These are phyloP conservation scores for Cochlearius cochlearius DNA, from an alignment of 2,113 vertebrate species.

Conservation along the genomic window DNA sequence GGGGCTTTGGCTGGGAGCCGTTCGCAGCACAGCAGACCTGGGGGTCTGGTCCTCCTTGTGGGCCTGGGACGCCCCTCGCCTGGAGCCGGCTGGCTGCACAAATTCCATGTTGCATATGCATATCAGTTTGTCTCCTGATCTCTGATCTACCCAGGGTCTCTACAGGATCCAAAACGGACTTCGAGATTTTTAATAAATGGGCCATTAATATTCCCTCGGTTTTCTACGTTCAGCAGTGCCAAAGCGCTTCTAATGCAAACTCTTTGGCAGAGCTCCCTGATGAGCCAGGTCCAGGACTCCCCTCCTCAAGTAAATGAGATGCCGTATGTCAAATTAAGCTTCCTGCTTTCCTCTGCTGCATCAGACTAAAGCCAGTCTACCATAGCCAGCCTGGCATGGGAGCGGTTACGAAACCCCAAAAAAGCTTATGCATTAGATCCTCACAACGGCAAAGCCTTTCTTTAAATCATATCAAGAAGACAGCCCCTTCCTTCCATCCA, in stretches of 20 bases:
- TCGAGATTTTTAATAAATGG: not conserved
- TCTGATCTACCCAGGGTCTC: not conserved
- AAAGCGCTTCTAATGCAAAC: not conserved
- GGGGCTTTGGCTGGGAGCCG: not conserved
- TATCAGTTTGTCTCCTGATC: not conserved
- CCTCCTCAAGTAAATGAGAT: not conserved
- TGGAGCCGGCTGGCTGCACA: not conserved
- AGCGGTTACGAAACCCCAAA: not conserved
- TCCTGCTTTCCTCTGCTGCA: not conserved
- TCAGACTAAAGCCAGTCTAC: not conserved
- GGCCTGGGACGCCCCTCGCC: rapidly evolving
- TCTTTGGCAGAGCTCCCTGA: not conserved
- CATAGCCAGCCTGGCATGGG: not conserved
- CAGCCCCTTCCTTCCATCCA: not conserved
- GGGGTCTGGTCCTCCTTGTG: not conserved
- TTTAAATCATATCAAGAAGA: not conserved
- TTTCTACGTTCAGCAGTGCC: not conserved
- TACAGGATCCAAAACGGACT: not conserved
- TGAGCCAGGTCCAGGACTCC: not conserved
- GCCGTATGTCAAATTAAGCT: not conserved
- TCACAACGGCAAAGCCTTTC: not conserved
- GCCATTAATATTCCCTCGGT: not conserved
- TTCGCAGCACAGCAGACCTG: rapidly evolving
- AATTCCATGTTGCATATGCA: not conserved
- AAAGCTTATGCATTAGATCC: not conserved